Conservation (phyloP, 2,888 invertebrate species). For the Panzeria rudis region DNA sequence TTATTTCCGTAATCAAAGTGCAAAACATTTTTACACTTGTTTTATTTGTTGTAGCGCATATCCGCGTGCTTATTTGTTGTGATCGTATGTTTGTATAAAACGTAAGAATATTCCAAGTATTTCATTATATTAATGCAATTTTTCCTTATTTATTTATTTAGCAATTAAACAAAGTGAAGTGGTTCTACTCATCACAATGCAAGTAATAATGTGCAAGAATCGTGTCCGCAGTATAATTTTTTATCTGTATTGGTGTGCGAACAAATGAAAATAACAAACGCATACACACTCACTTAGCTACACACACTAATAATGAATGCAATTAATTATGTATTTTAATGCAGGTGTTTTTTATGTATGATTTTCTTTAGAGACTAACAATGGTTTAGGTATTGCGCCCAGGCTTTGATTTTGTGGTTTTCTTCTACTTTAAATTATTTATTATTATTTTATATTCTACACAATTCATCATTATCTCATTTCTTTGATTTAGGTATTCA, state of each 20-base stretch:
- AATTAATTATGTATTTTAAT: slow-evolving; percentile 1
- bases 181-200: slow-evolving; percentile 45
- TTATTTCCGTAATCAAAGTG: slow-evolving; percentile 56
- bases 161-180: slow-evolving; percentile 72
- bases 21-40: slow-evolving; percentile 30
- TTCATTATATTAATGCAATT: slow-evolving; percentile 56
- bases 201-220: slow-evolving; percentile 10
- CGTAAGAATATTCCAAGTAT: slow-evolving; percentile 33
- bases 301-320: not conserved
- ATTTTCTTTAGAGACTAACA: not conserved
- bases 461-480: slow-evolving; percentile 58
- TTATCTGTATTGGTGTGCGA: not conserved
- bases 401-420: not conserved
- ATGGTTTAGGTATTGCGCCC: not conserved
- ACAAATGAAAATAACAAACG: not conserved
- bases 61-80: slow-evolving; percentile 2
- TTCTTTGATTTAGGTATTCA: slow-evolving; percentile 48
- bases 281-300: not conserved
- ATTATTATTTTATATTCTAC: slow-evolving; percentile 10
- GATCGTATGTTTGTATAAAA: not conserved
- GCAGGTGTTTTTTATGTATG: slow-evolving; percentile 27
- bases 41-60: not conserved
- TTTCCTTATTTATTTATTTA: slow-evolving; percentile 58
- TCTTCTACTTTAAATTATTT: not conserved
- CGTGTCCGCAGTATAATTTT: not conserved